Conservation (phyloP, 1,140 invertebrate genomes). For the Caenorhabditis latens region DNA sequence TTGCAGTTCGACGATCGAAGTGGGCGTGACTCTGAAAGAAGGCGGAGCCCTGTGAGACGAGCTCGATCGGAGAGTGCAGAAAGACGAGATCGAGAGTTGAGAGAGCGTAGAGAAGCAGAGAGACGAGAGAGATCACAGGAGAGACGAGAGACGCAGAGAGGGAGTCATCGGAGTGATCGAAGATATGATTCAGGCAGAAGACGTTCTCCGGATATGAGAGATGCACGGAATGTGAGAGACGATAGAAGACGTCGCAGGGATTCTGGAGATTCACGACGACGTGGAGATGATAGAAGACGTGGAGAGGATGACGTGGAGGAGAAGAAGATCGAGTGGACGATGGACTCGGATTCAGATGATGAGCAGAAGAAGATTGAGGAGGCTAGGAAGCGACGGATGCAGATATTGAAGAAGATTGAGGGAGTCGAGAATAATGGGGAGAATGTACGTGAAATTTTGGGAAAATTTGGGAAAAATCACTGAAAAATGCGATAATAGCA, state of each 20-base stretch:
- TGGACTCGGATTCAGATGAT: slow-evolving; percentile 60
- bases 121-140: background rate
- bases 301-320: background rate
- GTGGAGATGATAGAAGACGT: slow-evolving; percentile 21
- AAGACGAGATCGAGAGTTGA: background rate
- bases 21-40: background rate
- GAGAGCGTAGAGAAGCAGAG: background rate
- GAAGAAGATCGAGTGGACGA: slow-evolving; percentile 46
- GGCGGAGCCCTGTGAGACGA: background rate
- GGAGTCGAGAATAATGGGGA: background rate
- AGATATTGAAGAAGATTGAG: slow-evolving; percentile 55
- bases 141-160: background rate
- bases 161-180: background rate
- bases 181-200: background rate
- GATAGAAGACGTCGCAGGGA: slow-evolving; percentile 36
- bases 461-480: too few species aligned
- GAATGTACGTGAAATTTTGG: slow-evolving; percentile 13
- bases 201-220: background rate
- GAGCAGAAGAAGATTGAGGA: slow-evolving; percentile 67
- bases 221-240: background rate
- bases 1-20: too few species aligned
- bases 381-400: slow-evolving; percentile 45
- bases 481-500: too few species aligned
- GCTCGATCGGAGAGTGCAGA: slow-evolving; percentile 1
- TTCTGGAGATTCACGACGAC: background rate